These are phyloP conservation scores for Oryzias celebensis DNA, from an alignment of 2,113 vertebrate species.

Conservation along the genomic window DNA sequence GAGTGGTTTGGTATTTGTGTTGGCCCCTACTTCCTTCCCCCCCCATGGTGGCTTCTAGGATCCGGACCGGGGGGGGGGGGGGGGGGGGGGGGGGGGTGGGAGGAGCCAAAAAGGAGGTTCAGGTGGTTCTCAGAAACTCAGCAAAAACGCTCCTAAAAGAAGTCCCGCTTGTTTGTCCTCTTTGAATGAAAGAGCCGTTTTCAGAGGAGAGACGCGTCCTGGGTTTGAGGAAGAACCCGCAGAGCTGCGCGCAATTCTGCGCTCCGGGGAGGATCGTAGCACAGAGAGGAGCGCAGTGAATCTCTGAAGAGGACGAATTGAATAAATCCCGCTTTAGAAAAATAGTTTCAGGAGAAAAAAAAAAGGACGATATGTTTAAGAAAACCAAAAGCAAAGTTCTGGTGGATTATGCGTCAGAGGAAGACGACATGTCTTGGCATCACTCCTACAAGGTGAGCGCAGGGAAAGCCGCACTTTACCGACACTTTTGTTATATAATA, in stretches of 20 bases:
- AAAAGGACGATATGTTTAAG: constrained; percentile 72
- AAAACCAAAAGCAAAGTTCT: constrained; percentile 80
- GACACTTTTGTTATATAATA: neutral
- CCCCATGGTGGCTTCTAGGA: constrained; percentile 43
- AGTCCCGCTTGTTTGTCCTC: constrained; percentile 13
- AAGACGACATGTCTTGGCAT: constrained; percentile 80
- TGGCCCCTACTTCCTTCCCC: constrained; percentile 34
- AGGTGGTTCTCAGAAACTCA: constrained; percentile 68
- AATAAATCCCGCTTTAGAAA: too few relatives aligned
- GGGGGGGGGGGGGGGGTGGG: constrained; percentile 33
- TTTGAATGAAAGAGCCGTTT: constrained; percentile 22
- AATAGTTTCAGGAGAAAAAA: neutral
- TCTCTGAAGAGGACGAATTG: too few relatives aligned
- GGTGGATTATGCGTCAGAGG: constrained; percentile 80
- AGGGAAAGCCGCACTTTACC: neutral
- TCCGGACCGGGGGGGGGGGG: constrained; percentile 6
- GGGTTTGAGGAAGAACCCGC: too few relatives aligned
- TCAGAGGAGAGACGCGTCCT: neutral
- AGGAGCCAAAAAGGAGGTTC: constrained; percentile 59
- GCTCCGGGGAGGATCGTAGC: too few relatives aligned
- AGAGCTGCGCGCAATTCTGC: too few relatives aligned
- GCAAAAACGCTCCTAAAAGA: constrained; percentile 30
- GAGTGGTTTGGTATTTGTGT: neutral
- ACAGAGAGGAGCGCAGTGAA: too few relatives aligned
- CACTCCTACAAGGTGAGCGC: constrained; percentile 74